Evolutionary conservation across 2,888 invertebrate species (phyloP).

Genomic region (Mechanitis messenoides): DNA sequence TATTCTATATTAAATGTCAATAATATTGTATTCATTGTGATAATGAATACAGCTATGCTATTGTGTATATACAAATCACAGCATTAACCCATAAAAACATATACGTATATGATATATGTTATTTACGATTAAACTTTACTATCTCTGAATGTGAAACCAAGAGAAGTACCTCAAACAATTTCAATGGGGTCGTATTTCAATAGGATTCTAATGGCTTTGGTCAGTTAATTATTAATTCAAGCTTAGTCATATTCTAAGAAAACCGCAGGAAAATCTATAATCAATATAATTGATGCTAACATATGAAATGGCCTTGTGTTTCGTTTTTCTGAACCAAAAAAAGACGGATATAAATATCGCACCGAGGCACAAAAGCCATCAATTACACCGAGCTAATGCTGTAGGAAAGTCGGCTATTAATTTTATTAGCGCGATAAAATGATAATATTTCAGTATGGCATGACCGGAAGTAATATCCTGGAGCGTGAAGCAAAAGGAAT

Average conservation of each 20-base stretch:
- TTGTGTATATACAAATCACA: no score
- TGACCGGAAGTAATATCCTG: slow-evolving; percentile 68
- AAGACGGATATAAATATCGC: slow-evolving; percentile 14
- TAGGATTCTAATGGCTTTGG: no score
- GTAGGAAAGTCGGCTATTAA: slow-evolving; percentile 38
- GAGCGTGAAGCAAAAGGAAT: slow-evolving; percentile 62
- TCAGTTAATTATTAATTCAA: no score
- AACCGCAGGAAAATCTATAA: background rate
- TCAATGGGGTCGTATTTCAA: no score
- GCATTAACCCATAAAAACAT: no score
- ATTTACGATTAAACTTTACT: no score
- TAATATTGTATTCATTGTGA: no score
- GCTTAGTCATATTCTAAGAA: background rate
- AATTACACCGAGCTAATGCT: slow-evolving; percentile 35
- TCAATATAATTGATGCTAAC: background rate
- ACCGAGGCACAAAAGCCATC: slow-evolving; percentile 29
- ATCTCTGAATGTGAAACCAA: no score
- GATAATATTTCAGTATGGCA: slow-evolving; percentile 67
- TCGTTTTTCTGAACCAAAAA: background rate
- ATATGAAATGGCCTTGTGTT: background rate
- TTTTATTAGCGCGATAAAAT: slow-evolving; percentile 51
- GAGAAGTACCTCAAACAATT: no score
- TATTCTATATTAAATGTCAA: no score
- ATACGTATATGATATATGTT: no score
- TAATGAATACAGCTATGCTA: no score